These are phyloP conservation scores for Phymatocera aterrima DNA, from an alignment of 2,888 invertebrate species.

Conservation along the genomic window DNA sequence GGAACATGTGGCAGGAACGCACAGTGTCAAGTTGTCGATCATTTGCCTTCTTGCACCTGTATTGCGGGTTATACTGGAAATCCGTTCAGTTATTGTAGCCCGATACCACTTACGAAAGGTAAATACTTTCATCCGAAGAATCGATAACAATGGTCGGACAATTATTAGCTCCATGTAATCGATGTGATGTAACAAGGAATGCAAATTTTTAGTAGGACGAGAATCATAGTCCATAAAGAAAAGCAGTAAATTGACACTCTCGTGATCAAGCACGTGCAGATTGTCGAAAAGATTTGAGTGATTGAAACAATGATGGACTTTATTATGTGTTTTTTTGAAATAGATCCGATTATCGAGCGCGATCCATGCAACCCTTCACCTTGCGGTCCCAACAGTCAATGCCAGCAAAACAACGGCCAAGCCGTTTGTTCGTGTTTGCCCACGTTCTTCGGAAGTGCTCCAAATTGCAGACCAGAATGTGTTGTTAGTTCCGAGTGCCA, in stretches of 20 bases:
- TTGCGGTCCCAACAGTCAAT: constrained; percentile 77
- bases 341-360: constrained; percentile 49
- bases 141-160: background rate
- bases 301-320: background rate
- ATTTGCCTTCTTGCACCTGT: constrained; percentile 88
- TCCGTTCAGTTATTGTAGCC: constrained; percentile 81
- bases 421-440: constrained; percentile 74
- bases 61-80: constrained; percentile 80
- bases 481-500: constrained; percentile 74
- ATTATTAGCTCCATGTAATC: background rate
- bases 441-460: constrained; percentile 74
- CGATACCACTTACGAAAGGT: constrained; percentile 46
- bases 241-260: no score
- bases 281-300: constrained; percentile 53
- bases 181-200: background rate
- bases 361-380: constrained; percentile 74
- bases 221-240: no score
- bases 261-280: no score
- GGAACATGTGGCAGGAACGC: constrained; percentile 78
- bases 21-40: constrained; percentile 85
- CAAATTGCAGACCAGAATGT: constrained; percentile 75
- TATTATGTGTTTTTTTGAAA: background rate
- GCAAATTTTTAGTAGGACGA: constrained; percentile 46
- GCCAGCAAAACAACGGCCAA: constrained; percentile 73
- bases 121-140: background rate